A percentile compares a stretch with the other conserved stretches of the same genome.
Conservation (phyloP, 2,797 vertebrate genomes). For the Merluccius polli region DNA sequence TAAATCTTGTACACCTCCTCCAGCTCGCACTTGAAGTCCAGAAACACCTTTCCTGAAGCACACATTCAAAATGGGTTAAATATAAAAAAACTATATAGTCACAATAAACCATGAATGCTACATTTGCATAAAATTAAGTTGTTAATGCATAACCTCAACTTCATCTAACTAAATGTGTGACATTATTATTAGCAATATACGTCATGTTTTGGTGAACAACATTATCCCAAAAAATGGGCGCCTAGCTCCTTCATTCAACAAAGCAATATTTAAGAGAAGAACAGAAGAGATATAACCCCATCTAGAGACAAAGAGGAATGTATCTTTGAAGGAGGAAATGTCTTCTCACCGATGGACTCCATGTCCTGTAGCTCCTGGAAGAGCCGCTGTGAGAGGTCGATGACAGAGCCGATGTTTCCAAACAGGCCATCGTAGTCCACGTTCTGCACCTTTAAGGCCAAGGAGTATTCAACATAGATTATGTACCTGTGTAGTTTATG, state of each 20-base stretch:
- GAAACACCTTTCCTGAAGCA: background rate
- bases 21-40: slow-evolving; percentile 82
- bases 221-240: no score
- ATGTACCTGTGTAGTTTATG: background rate
- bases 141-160: background rate
- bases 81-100: background rate
- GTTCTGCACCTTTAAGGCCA: slow-evolving; percentile 74
- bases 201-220: background rate
- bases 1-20: slow-evolving; percentile 90
- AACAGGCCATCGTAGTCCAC: slow-evolving; percentile 93
- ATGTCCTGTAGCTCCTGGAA: slow-evolving; percentile 75
- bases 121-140: background rate
- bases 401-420: slow-evolving; percentile 89
- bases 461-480: background rate
- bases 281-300: background rate
- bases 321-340: slow-evolving; percentile 5
- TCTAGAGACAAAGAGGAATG: background rate
- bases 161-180: background rate
- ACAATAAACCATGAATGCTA: background rate
- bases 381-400: slow-evolving; percentile 83
- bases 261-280: background rate
- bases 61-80: background rate
- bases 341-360: slow-evolving; percentile 80
- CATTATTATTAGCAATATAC: background rate
- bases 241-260: background rate